Evolutionary conservation across 2,797 vertebrate genomes (phyloP).

Genomic region (Gephyroberyx darwinii): DNA sequence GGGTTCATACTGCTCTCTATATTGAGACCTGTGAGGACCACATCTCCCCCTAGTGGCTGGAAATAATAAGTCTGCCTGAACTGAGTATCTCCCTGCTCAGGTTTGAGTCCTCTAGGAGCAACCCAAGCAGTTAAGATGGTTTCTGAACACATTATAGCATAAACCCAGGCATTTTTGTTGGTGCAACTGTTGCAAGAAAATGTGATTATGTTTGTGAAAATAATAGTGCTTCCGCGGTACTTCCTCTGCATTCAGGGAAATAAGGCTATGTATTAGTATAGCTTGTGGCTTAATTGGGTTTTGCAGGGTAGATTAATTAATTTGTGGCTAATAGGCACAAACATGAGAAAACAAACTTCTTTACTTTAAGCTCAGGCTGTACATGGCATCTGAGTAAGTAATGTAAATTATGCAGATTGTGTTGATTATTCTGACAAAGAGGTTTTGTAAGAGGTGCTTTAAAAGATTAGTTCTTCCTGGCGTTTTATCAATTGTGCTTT

Average conservation of each 20-base stretch:
- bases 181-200: slow-evolving; percentile 68
- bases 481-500: slow-evolving; percentile 81
- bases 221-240: slow-evolving; percentile 77
- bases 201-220: slow-evolving; percentile 85
- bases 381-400: slow-evolving; percentile 84
- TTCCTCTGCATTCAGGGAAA: slow-evolving; percentile 84
- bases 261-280: slow-evolving; percentile 81
- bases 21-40: slow-evolving; percentile 62
- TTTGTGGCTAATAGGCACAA: slow-evolving; percentile 90
- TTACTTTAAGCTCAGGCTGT: slow-evolving; percentile 83
- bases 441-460: slow-evolving; percentile 80
- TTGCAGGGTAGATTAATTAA: slow-evolving; percentile 85
- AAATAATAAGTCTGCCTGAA: slow-evolving; percentile 47
- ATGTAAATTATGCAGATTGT: slow-evolving; percentile 87
- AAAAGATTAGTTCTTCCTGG: slow-evolving; percentile 81
- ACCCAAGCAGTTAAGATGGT: slow-evolving; percentile 38
- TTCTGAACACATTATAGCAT: slow-evolving; percentile 59
- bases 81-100: slow-evolving; percentile 44
- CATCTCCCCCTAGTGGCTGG: slow-evolving; percentile 81
- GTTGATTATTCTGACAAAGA: slow-evolving; percentile 86
- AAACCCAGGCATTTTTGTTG: slow-evolving; percentile 41
- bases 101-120: slow-evolving; percentile 25
- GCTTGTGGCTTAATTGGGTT: slow-evolving; percentile 84
- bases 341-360: slow-evolving; percentile 88
- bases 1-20: slow-evolving; percentile 32